Percentiles rank a stretch among this genome's conserved stretches.
Evolutionary conservation across 2,888 invertebrate species (phyloP).

Genomic region (Trachelus tabidus): DNA sequence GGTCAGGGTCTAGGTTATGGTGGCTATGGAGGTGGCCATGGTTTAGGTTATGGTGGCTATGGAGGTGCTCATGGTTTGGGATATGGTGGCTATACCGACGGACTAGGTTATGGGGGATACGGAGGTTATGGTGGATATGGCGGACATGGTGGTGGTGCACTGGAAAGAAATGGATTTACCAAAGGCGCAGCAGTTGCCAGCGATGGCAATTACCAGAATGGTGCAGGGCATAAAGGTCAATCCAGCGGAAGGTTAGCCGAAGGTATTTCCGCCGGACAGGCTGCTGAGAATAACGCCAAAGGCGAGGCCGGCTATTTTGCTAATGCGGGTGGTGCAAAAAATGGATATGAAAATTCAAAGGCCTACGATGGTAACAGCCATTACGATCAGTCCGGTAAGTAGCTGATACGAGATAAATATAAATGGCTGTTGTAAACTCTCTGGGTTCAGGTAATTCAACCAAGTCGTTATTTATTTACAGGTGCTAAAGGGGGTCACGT

Average conservation of each 20-base stretch:
- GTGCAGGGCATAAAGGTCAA: slow-evolving; percentile 70
- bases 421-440: not conserved
- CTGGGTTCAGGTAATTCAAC: not conserved
- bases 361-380: slow-evolving; percentile 72
- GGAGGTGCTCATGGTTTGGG: slow-evolving; percentile 56
- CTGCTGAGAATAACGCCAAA: slow-evolving; percentile 62
- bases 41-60: slow-evolving; percentile 66
- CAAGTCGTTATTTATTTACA: slow-evolving; percentile 44
- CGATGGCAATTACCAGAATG: slow-evolving; percentile 69
- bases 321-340: slow-evolving; percentile 66
- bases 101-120: slow-evolving; percentile 32
- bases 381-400: slow-evolving; percentile 70
- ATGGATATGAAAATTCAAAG: slow-evolving; percentile 72
- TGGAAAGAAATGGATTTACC: slow-evolving; percentile 65
- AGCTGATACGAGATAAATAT: slow-evolving; percentile 2
- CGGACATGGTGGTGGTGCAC: slow-evolving; percentile 71
- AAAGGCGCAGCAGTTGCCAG: slow-evolving; percentile 51
- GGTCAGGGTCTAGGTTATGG: slow-evolving; percentile 24
- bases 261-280: slow-evolving; percentile 70
- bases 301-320: slow-evolving; percentile 70
- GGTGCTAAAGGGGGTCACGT: slow-evolving; percentile 71
- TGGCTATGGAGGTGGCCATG: slow-evolving; percentile 32
- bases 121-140: slow-evolving; percentile 67
- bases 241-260: slow-evolving; percentile 71
- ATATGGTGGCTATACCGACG: slow-evolving; percentile 38